phyloP scores from a whole-genome alignment of 2,113 vertebrate genomes.

The Saccopteryx bilineata region DNA sequence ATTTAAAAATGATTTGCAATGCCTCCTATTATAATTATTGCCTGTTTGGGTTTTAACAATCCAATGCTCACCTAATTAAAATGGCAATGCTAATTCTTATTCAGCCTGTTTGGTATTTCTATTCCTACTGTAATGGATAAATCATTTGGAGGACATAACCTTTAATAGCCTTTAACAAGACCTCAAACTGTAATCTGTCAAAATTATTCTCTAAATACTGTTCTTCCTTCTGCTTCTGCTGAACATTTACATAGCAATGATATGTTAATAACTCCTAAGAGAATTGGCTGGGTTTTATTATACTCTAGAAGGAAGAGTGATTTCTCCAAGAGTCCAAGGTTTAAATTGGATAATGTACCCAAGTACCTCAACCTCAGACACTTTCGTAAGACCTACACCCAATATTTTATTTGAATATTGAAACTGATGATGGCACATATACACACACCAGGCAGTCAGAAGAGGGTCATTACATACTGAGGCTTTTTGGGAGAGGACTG shows the following conservation, averaged over 20 bases:
- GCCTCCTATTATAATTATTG: neutral
- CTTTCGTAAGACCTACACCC: neutral
- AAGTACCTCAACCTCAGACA: neutral
- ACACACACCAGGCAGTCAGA: neutral
- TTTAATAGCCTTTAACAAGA: conserved; percentile 64
- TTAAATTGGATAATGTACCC: conserved; percentile 1
- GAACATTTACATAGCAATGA: conserved; percentile 60
- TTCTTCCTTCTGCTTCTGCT: conserved; percentile 5
- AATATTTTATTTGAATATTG: neutral
- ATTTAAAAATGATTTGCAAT: neutral
- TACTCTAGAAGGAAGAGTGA: conserved; percentile 28
- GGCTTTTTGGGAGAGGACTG: neutral
- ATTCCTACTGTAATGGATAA: neutral
- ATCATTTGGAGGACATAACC: conserved; percentile 57
- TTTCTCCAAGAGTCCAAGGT: conserved; percentile 26
- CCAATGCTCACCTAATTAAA: conserved; percentile 11
- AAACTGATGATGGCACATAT: neutral
- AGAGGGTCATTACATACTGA: neutral
- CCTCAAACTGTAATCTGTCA: conserved; percentile 59
- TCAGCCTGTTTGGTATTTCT: conserved; percentile 16
- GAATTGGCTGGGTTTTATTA: conserved; percentile 34
- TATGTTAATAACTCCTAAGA: conserved; percentile 64
- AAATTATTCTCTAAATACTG: conserved; percentile 30
- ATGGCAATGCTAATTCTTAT: conserved; percentile 3
- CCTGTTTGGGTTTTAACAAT: neutral